These are phyloP conservation scores for Hypselothyrea guttata DNA, from an alignment of 2,888 invertebrate genomes.

Conservation along the genomic window DNA sequence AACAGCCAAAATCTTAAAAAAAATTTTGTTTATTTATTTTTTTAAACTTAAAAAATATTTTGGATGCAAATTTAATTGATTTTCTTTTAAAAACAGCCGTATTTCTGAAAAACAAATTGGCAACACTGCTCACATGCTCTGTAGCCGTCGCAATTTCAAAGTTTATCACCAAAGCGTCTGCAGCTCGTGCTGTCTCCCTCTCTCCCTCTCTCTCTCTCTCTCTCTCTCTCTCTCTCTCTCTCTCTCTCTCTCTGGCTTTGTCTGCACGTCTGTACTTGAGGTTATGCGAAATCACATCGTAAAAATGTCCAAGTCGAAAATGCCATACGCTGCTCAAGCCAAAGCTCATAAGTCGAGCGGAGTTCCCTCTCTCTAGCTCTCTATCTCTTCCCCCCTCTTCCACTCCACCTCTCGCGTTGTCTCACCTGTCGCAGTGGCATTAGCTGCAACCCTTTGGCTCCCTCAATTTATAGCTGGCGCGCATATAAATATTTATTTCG, in stretches of 20 bases:
- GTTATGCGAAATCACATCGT: slow-evolving; percentile 80
- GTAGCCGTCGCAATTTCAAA: slow-evolving; percentile 74
- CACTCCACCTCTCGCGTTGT: slow-evolving; percentile 25
- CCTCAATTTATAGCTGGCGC: slow-evolving; percentile 76
- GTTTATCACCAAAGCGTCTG: slow-evolving; percentile 75
- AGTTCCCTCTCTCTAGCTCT: slow-evolving; percentile 9
- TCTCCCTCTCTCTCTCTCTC: slow-evolving; percentile 7
- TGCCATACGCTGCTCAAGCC: slow-evolving; percentile 48
- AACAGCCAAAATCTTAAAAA: too few relatives aligned
- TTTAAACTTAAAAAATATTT: too few relatives aligned
- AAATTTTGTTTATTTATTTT: too few relatives aligned
- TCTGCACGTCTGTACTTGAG: slow-evolving; percentile 64
- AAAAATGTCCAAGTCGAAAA: slow-evolving; percentile 80
- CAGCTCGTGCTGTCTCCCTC: slow-evolving; percentile 44
- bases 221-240: slow-evolving; percentile 7
- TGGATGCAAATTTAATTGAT: too few relatives aligned
- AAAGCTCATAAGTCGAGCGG: slow-evolving; percentile 78
- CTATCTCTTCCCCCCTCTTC: slow-evolving; percentile 2
- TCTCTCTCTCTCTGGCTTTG: slow-evolving; percentile 18
- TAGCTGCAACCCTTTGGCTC: slow-evolving; percentile 42
- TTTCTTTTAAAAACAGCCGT: too few relatives aligned
- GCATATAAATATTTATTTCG: slow-evolving; percentile 77
- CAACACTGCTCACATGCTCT: too few relatives aligned
- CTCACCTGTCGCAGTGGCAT: slow-evolving; percentile 57
- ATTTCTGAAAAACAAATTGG: too few relatives aligned